Percentiles rank a stretch among this genome's conserved stretches.
phyloP scores from a whole-genome alignment of 1,140 invertebrate genomes.

The Reticulitermes speratus region DNA sequence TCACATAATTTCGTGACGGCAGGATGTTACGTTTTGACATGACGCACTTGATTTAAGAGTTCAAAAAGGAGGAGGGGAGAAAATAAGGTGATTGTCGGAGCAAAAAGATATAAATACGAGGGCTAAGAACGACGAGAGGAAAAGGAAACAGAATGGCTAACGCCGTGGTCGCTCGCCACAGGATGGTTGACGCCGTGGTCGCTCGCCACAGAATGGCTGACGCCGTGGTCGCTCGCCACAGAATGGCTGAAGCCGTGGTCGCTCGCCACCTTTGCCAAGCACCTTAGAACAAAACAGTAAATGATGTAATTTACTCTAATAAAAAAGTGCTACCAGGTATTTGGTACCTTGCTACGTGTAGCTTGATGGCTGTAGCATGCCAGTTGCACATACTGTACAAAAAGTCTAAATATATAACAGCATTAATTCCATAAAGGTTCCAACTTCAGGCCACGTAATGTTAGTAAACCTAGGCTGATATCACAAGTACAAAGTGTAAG shows the following conservation, averaged over 20 bases:
- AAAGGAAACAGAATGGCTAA: background rate
- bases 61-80: background rate
- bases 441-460: no score
- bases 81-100: background rate
- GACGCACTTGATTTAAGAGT: background rate
- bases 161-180: background rate
- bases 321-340: no score
- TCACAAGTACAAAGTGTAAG: no score
- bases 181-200: background rate
- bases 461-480: no score
- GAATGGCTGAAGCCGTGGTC: background rate
- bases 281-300: no score
- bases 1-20: background rate
- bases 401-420: no score
- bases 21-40: background rate
- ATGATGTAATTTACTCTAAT: no score
- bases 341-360: no score
- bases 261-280: no score
- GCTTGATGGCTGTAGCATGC: no score
- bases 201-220: background rate
- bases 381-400: no score
- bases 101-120: background rate
- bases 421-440: no score
- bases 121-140: background rate
- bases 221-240: background rate